Evolutionary conservation across 2,888 invertebrate species (phyloP), one percentile per base, ranked within the genome.

Genomic region (Lymantria monacha): DNA sequence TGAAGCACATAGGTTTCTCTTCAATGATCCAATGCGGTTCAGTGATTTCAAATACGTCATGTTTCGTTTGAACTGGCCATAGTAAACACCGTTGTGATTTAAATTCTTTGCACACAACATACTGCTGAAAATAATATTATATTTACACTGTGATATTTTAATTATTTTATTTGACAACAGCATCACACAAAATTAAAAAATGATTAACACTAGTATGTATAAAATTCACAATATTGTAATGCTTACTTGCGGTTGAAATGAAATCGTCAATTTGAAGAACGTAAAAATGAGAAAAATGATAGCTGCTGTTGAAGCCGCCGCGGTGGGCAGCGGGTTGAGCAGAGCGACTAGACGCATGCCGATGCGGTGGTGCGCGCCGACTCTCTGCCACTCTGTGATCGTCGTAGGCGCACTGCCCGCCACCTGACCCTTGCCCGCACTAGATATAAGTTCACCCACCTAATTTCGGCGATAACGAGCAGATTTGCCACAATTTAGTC

Each of bases 371-470:
- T 74, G 75, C 70, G 77, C 78, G 74, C 66, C 66, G 71, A 70
- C 70, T 70, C 73, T 86, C 83, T 83, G 85, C 69, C 75, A 73
- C 61, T 70, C 61, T 31, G 55, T 49, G 59, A 63, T 48, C 63
- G 60, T 49, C 66, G 55, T 63, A 58, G 67, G 74, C 81, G 75
- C 81, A 78, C 76, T 74, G 79, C 55, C 74, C 79, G 83, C 76
- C 79, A 76, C 69, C 73, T 87, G 88, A 87, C 88, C 88, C 84
- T 72, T 67, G 70, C 58, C 70, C 83, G 68, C 69, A 60, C 68
- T 65, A 84, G 86, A 90, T 89, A 89, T 83, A 80, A 83, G 87
- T 86, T 87, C 87, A 86, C 79, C 84, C 86, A 87, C 89, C 88
- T 79, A 89, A 85, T 87, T 90, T 87, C 70, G 74, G 76, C 64